These are phyloP conservation scores for Urocolius indicus DNA, from an alignment of 2,113 vertebrate genomes.

Conservation along the genomic window DNA sequence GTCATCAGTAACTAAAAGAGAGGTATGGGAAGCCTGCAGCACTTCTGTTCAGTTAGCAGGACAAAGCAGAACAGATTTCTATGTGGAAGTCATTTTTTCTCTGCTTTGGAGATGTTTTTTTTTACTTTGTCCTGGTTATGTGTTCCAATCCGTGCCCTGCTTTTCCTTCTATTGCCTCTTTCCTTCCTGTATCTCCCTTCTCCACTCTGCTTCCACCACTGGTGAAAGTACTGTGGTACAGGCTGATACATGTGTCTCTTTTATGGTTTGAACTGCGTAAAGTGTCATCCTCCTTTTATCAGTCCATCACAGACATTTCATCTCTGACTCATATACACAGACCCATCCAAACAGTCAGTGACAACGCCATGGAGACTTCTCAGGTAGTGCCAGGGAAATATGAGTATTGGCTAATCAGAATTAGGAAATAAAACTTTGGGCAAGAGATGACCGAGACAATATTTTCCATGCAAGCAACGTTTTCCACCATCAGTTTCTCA, in stretches of 20 bases:
- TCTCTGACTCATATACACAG: not conserved
- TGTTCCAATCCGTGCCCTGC: not conserved
- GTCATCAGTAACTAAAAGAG: not conserved
- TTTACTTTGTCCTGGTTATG: not conserved
- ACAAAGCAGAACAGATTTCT: not conserved
- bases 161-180: not conserved
- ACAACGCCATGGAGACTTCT: not conserved
- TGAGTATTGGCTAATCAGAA: not conserved
- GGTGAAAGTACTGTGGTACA: not conserved
- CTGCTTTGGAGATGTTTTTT: not conserved
- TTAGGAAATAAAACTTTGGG: constrained; percentile 35
- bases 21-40: not conserved
- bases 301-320: not conserved
- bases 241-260: not conserved
- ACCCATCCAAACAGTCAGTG: not conserved
- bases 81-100: not conserved
- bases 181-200: not conserved
- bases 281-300: constrained; percentile 10
- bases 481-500: not conserved
- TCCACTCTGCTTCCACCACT: not conserved
- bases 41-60: not conserved
- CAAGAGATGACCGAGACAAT: not conserved
- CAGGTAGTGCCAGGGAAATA: constrained; percentile 21
- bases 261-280: not conserved
- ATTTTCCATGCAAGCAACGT: constrained; percentile 48